Conservation (phyloP, 1,140 invertebrate species). For the Antheraea mylitta region DNA sequence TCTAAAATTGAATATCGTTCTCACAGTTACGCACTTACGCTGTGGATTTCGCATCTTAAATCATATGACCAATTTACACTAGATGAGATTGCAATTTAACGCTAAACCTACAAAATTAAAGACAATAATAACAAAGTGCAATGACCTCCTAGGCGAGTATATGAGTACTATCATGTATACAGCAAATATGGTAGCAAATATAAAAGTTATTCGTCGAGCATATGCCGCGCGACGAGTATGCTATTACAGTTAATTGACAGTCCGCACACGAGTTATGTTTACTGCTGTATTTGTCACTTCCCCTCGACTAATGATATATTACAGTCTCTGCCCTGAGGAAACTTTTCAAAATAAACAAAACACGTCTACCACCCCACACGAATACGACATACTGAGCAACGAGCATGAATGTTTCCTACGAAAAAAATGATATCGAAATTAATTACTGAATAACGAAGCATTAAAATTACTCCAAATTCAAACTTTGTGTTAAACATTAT, state of each 20-base stretch:
- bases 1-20: too few relatives aligned
- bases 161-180: slow-evolving; percentile 25
- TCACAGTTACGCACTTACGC: too few relatives aligned
- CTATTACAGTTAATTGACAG: slow-evolving; percentile 61
- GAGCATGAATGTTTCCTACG: neutral
- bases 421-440: slow-evolving; percentile 5
- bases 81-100: too few relatives aligned
- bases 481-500: slow-evolving; percentile 14
- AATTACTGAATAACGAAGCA: neutral
- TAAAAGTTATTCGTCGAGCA: slow-evolving; percentile 47
- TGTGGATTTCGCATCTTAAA: too few relatives aligned
- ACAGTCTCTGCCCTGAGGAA: slow-evolving; percentile 36
- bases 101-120: too few relatives aligned
- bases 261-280: slow-evolving; percentile 53
- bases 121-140: neutral
- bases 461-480: neutral
- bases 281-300: slow-evolving; percentile 65
- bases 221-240: slow-evolving; percentile 46
- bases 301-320: slow-evolving; percentile 52
- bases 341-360: slow-evolving; percentile 59
- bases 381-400: neutral
- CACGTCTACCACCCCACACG: slow-evolving; percentile 9
- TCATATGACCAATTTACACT: too few relatives aligned
- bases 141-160: neutral
- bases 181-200: slow-evolving; percentile 49